Evolutionary conservation across 2,113 vertebrate species (phyloP), one percentile per base, ranked within the genome.

Genomic region (Balaenoptera acutorostrata): DNA sequence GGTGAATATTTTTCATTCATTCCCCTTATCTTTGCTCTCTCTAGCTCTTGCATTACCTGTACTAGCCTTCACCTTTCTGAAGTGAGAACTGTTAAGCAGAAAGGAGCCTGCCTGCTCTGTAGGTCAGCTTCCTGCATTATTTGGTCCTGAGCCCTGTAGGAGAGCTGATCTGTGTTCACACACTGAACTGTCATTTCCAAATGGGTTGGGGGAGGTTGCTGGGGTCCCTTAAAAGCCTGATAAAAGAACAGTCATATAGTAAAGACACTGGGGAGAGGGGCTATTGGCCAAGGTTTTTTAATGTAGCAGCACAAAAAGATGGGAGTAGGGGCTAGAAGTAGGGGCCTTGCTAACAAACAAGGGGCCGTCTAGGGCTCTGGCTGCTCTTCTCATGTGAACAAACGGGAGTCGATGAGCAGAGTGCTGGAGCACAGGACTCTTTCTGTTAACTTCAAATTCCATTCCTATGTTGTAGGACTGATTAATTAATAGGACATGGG

Each of bases 401-500:
- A 78, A 82, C 1, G 36, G 17, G 36, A 90, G 78, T 93, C 78
- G 49, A 25, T n/a, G 66, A 77, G 80, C 74, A 93, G 92, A 96
- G 92, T 95, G 88, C 63, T 92, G 81, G 52, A 86, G 83, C 88
- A 96, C 93, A 97, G 92, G 36, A 25, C 92, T 61, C 92, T 94
- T 91, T 97, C 88, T 97, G 94, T 98, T 94, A 81, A 59, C 61
- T 81, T 91, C 71, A 96, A 93, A 98, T 98, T 97, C 97, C 95
- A 94, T 95, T 97, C 88, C 88, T 68, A 31, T 97, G 97, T 68
- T 33, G 92, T 96, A 80, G 78, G 52, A 36, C 94, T 80, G 36
- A 85, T 71, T 36, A 66, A 94, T 29, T 36, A 66, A 94, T 29
- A 89, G 93, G 41, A 75, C 64, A 31, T 8, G 55, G 98, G 74